These are phyloP conservation scores for Ichneumoninae sp. DNA, from an alignment of 2,888 invertebrate species.

Conservation along the genomic window DNA sequence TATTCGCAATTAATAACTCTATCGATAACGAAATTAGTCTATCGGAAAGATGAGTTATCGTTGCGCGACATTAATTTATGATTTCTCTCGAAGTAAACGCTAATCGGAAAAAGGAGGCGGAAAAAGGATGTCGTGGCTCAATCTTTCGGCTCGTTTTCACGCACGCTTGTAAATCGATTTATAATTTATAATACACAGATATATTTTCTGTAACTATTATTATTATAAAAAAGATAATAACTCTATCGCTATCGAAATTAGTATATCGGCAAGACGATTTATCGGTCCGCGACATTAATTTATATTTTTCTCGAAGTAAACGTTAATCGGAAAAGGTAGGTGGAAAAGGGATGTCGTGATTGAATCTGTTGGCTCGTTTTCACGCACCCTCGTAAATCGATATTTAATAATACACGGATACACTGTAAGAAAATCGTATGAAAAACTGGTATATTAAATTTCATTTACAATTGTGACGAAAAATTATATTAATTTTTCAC, in stretches of 20 bases:
- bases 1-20: background rate
- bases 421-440: no score
- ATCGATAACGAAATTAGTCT: no score
- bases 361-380: conserved; percentile 9
- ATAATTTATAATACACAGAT: conserved; percentile 18
- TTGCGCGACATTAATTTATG: background rate
- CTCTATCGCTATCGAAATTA: no score
- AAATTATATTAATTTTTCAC: no score
- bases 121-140: conserved; percentile 8
- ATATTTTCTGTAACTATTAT: no score
- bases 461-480: no score
- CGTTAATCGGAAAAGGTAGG: background rate
- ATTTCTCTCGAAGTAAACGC: conserved; percentile 13
- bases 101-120: background rate
- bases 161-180: no score
- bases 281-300: background rate
- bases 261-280: no score
- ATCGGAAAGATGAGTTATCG: background rate
- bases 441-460: no score
- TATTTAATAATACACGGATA: no score
- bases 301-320: background rate
- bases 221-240: background rate
- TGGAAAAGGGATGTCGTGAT: background rate
- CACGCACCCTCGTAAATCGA: no score
- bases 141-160: background rate